These are phyloP conservation scores for Burhinus bistriatus DNA, from an alignment of 2,113 vertebrate species.

Conservation along the genomic window DNA sequence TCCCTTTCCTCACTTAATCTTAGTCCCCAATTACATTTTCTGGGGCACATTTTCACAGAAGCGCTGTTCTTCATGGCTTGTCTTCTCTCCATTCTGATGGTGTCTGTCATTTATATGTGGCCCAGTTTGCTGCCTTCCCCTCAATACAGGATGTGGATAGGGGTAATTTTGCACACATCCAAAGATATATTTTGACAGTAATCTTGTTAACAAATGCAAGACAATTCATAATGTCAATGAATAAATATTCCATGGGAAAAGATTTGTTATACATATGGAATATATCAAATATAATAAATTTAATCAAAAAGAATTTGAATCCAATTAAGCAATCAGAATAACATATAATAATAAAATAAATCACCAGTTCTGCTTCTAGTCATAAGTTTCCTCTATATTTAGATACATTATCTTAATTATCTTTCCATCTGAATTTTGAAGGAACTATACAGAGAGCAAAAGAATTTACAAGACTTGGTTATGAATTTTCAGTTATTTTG, in stretches of 20 bases:
- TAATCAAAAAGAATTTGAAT: background rate
- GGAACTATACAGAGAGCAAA: background rate
- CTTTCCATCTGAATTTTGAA: background rate
- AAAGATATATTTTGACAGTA: background rate
- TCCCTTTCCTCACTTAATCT: background rate
- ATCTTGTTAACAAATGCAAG: background rate
- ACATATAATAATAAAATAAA: background rate
- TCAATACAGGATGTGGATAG: background rate
- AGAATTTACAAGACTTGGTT: background rate
- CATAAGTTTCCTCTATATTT: background rate
- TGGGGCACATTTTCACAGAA: background rate
- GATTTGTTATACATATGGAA: background rate
- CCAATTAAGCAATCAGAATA: background rate
- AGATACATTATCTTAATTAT: background rate
- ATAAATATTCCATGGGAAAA: background rate
- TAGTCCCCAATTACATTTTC: background rate
- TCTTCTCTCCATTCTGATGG: background rate
- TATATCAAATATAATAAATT: background rate
- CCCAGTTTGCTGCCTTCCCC: background rate
- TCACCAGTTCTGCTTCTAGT: background rate
- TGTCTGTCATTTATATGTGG: background rate
- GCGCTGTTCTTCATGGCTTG: background rate
- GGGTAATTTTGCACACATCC: background rate
- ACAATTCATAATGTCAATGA: background rate
- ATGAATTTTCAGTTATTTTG: slow-evolving; percentile 16